Base-by-base conservation (phyloP, 2,888 invertebrate species). In the Diplazon laetatorius region DNA sequence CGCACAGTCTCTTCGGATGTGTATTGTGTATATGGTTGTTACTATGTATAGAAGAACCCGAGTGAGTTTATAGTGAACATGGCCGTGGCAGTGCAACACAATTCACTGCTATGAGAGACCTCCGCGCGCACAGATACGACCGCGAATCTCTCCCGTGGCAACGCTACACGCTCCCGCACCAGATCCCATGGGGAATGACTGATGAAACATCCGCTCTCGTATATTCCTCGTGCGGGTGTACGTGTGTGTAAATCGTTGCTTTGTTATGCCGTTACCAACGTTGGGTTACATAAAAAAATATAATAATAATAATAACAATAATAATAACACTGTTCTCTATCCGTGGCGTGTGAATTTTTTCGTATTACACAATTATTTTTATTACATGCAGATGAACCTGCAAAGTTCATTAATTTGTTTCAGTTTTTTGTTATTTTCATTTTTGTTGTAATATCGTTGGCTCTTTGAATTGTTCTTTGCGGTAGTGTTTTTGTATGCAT, bases 141-240 rank as follows among this genome's bases (percentile, higher is more conserved):
- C 63, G 50, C 57, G 76, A 76, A 63, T 70, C 63, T 76, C 76
- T 70, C 18, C 22, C 57, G 62, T 48, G 62, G 57, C 57, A 70
- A 50, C 42, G 48, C 48, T 30, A 39, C 50, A 42, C 14, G n/a
- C 50, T 20, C 42, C 46, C 50, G 55, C 14, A 66, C 25, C 22
- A 14, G 68, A 77, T 73, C 30, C 68, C 77, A 62, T 48, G 68
- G 68, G 62, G 77, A 77, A 73, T 73, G 62, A 72, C 68, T 63
- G 77, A 73, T 63, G 77, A 73, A 77, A 68, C 73, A 77, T 73
- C 77, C 77, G 68, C 48, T 77, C 57, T 35, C 63, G 50, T 71
- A 71, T 60, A 71, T 71, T 55, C 65, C 57, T 65, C 22, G 39
- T 37, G 52, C 63, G 30, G 30, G 6, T 6, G 4, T 30, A 30